These are phyloP conservation scores for Pseudolycoriella hygida DNA, from an alignment of 2,888 invertebrate genomes.

Conservation along the genomic window DNA sequence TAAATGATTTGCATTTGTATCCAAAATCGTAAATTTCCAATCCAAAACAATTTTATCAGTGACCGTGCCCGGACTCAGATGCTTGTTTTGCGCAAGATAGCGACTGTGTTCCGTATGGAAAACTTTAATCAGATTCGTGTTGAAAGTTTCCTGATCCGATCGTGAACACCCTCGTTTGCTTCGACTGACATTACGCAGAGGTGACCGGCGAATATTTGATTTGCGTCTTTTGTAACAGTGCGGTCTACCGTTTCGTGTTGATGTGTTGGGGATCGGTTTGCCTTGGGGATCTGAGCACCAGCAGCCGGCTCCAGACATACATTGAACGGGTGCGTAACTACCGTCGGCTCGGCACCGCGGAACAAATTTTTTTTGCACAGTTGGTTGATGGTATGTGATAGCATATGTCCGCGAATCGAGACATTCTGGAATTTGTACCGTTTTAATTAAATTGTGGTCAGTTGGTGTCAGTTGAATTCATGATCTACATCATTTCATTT, in stretches of 20 bases:
- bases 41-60: slow-evolving; percentile 44
- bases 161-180: slow-evolving; percentile 43
- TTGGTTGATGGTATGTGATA: slow-evolving; percentile 24
- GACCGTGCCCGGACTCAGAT: slow-evolving; percentile 11
- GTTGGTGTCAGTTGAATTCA: too few relatives aligned
- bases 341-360: slow-evolving; percentile 73
- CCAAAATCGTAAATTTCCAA: slow-evolving; percentile 82
- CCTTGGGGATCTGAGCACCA: slow-evolving; percentile 85
- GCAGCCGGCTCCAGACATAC: slow-evolving; percentile 61
- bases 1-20: slow-evolving; percentile 57
- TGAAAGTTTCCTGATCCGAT: slow-evolving; percentile 61
- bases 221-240: slow-evolving; percentile 43
- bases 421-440: slow-evolving; percentile 25
- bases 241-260: slow-evolving; percentile 50
- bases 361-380: slow-evolving; percentile 40
- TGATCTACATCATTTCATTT: too few relatives aligned
- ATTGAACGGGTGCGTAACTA: slow-evolving; percentile 70
- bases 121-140: slow-evolving; percentile 65
- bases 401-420: slow-evolving; percentile 30
- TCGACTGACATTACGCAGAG: slow-evolving; percentile 31
- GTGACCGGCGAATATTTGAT: slow-evolving; percentile 40
- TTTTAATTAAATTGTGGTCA: too few relatives aligned
- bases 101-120: slow-evolving; percentile 63
- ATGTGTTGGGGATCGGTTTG: slow-evolving; percentile 62
- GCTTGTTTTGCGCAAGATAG: slow-evolving; percentile 18